Evolutionary conservation across 30 jellyfish, hydroid and myxozoan species (phyloP), one percentile per base, ranked within the genome.

Genomic region (Chrysaora quinquecirrha): DNA sequence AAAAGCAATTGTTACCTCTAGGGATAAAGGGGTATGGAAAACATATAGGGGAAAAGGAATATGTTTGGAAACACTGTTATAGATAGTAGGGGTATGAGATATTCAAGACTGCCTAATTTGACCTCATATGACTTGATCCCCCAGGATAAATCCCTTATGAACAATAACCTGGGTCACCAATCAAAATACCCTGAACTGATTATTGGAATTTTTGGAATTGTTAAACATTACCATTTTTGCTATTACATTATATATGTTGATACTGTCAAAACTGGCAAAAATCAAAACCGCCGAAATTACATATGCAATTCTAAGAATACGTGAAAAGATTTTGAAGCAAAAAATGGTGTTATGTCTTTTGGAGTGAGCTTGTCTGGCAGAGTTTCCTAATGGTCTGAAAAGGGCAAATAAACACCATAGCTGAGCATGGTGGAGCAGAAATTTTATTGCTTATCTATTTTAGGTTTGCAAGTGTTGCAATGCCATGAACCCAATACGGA

Each of bases 1-100:
- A 43, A 43, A 43, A 16, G 58, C 16, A 9, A 43, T 43, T 43
- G 58, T 43, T n/a, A n/a, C n/a, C n/a, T n/a, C n/a, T 43, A 43
- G 58, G 58, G 58, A 43, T 43, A 43, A 43, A 43, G 58, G 58
- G 58, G 58, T 43, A 43, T 16, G 58, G 58, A 43, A 43, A 43
- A 43, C 58, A 43, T 43, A 43, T 9, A 43, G 58, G 58, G 58
- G 58, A 43, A 43, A 16, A 43, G 58, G 16, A 16, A 43, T 43
- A 43, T 43, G 16, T 43, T 43, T 43, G 58, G 58, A 43, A 43
- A 43, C 58, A 43, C 16, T 43, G 58, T 43, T 43, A 43, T 43
- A 43, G 58, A 43, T 43, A 43, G 12, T 43, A 6, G n/a, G 12
- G 9, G 58, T 43, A 43, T 43, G 58, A 43, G 58, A 43, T 43